Evolutionary conservation across 2,113 vertebrate genomes (phyloP), one percentile per base, ranked within the genome.

Genomic region (Nerophis ophidion): DNA sequence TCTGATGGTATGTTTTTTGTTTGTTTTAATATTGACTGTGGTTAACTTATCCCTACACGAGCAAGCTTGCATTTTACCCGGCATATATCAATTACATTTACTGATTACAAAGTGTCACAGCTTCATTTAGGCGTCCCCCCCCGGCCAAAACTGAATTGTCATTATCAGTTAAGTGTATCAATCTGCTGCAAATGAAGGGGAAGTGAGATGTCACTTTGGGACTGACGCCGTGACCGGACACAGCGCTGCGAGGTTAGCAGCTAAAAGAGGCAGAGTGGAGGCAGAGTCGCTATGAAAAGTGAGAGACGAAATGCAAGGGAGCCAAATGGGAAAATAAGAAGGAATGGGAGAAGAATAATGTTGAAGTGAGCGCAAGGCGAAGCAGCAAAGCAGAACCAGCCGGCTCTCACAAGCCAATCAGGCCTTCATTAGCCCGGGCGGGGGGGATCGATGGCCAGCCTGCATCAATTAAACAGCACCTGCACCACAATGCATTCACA

Each of bases 321-420:
- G 76, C 68, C 63, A 76, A 73, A 65, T 71, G 68, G 60, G 56
- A 63, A 17, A 63, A 44, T 49, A 3, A 70, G 68, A 67, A 60
- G 61, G 42, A 56, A 48, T 52, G 75, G 75, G 65, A 79, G 72
- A 77, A 85, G 85, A 86, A 86, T 81, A 77, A 87, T 81, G 85
- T 79, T 83, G 84, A 82, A 68, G 76, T 81, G 81, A 82, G 81
- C 84, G 78, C 71, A 88, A 81, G 83, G 82, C 83, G 80, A 86
- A 81, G 88, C 90, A 91, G 83, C 88, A 90, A 85, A 91, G 89
- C 89, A 91, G 89, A 91, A 90, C 89, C 89, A 89, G 88, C 87
- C 90, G 89, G 86, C 88, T 84, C 89, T 91, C 89, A 90, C 90
- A 91, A 91, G 90, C 90, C 90, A 91, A 91, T 91, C 90, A 91